Evolutionary conservation across 92 coral and sea anemone species (phyloP).

Genomic region (Paragorgia papillata): DNA sequence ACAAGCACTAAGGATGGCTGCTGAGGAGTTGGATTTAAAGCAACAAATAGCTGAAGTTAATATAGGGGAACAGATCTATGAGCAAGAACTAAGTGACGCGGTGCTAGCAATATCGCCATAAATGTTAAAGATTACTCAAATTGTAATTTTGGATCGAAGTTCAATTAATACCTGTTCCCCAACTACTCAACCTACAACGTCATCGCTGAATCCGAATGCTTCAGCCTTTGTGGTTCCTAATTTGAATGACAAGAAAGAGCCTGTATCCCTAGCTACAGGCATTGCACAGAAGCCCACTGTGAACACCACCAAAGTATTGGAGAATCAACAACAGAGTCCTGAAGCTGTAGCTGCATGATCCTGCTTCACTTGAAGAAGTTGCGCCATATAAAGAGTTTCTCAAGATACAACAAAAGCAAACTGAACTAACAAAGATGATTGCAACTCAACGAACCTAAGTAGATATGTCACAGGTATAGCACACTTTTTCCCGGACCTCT

Average conservation of each 20-base stretch:
- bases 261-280: not conserved
- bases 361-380: no score
- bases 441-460: no score
- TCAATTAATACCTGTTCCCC: no score
- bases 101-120: no score
- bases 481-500: no score
- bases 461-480: no score
- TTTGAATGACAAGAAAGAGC: not conserved
- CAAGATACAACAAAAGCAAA: conserved; percentile 57
- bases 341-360: no score
- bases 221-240: not conserved
- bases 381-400: conserved; percentile 45
- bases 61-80: conserved; percentile 63
- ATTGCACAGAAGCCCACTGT: not conserved
- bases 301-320: no score
- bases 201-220: conserved; percentile 16
- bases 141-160: not conserved
- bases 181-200: no score
- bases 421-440: conserved; percentile 63
- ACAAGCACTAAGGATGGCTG: conserved; percentile 57
- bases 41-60: conserved; percentile 63
- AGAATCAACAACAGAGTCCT: no score
- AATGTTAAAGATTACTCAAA: no score
- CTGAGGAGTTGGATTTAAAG: conserved; percentile 54
- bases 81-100: conserved; percentile 48